Percentiles rank a stretch among this genome's conserved stretches.
Conservation (phyloP, 2,113 vertebrate species). For the Pseudopipra pipra region DNA sequence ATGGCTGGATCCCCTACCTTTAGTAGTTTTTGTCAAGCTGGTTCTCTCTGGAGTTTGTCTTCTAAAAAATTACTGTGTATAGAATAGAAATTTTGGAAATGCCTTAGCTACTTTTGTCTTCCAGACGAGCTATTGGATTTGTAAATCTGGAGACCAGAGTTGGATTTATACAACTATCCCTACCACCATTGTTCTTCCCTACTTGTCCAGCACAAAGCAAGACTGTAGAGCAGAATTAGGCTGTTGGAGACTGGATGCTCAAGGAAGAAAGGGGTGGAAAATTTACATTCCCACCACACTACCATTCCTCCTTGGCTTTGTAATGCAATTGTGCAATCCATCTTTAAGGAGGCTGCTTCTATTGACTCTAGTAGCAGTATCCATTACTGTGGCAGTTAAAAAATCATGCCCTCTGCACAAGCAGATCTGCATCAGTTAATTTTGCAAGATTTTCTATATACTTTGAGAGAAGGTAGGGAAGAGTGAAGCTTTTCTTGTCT, state of each 20-base stretch:
- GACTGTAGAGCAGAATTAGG: not conserved
- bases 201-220: not conserved
- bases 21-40: not conserved
- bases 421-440: not conserved
- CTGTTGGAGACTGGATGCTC: fast-evolving
- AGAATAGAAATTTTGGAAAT: not conserved
- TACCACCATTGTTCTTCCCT: not conserved
- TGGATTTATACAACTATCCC: not conserved
- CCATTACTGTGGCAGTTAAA: not conserved
- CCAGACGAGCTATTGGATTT: not conserved
- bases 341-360: not conserved
- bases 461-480: not conserved
- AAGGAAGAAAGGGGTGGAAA: not conserved
- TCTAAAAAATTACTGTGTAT: not conserved
- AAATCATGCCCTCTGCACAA: not conserved
- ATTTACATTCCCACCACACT: not conserved
- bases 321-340: too few relatives aligned
- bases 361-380: not conserved
- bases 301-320: not conserved
- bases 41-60: not conserved
- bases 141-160: not conserved
- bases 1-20: fast-evolving
- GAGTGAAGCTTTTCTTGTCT: not conserved
- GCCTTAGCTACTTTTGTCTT: not conserved
- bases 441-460: not conserved